These are phyloP conservation scores for Caenorhabditis japonica DNA, from an alignment of 2,888 invertebrate genomes.

Conservation along the genomic window DNA sequence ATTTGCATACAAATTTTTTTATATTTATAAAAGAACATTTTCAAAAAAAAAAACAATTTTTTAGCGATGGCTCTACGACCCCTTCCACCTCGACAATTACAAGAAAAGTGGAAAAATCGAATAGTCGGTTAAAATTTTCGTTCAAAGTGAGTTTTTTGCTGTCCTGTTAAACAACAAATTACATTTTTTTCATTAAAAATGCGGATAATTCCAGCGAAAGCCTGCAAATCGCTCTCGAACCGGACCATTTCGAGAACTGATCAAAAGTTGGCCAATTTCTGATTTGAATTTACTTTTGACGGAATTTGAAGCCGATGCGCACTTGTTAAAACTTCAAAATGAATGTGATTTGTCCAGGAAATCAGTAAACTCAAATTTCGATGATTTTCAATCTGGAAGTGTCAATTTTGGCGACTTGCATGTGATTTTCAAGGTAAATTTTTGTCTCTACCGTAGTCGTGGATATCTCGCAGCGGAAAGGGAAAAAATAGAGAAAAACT, in stretches of 20 bases:
- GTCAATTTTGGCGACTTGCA: constrained; percentile 3
- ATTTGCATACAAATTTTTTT: no score
- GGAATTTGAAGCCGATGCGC: constrained; percentile 51
- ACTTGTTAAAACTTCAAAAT: constrained; percentile 37
- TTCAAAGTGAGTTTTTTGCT: constrained; percentile 43
- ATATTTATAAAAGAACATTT: no score
- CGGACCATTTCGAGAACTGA: constrained; percentile 51
- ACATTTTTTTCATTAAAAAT: neutral
- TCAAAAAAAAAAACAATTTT: no score
- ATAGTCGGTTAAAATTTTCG: constrained; percentile 36
- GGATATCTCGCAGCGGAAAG: no score
- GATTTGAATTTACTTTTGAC: constrained; percentile 32
- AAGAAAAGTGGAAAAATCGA: neutral
- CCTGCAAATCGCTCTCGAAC: constrained; percentile 20
- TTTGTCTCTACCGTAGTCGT: no score
- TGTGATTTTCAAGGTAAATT: constrained; percentile 11
- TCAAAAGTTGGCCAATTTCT: constrained; percentile 56
- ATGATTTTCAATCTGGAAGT: constrained; percentile 7
- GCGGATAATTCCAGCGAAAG: constrained; percentile 31
- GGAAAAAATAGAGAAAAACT: no score
- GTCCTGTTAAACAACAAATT: neutral
- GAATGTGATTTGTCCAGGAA: constrained; percentile 36
- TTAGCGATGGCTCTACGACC: neutral
- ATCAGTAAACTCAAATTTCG: neutral
- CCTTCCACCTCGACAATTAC: constrained; percentile 6